phyloP scores from a whole-genome alignment of 2,797 vertebrate species.

The Sus cebifrons region DNA sequence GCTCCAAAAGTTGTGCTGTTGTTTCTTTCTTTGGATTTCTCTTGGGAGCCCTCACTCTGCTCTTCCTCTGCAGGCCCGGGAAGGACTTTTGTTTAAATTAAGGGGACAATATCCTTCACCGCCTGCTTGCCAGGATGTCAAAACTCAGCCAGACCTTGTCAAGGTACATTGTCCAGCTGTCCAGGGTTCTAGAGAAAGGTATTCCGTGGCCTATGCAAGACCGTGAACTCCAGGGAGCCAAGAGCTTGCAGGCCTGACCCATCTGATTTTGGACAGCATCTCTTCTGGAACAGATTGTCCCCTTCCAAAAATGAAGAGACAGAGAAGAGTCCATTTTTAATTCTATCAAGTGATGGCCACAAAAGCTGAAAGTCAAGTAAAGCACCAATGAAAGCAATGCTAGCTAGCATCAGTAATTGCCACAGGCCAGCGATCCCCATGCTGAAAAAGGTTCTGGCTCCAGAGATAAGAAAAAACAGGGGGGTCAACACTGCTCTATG shows the following conservation, averaged over 20 bases:
- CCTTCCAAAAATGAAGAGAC: slow-evolving; percentile 36
- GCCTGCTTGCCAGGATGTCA: slow-evolving; percentile 36
- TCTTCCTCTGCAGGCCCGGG: not conserved
- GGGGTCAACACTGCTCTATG: not conserved
- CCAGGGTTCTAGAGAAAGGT: not conserved
- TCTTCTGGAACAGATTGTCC: slow-evolving; percentile 33
- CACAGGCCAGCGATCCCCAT: not conserved
- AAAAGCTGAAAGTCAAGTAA: slow-evolving; percentile 61
- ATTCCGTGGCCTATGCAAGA: not conserved
- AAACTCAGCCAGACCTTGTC: slow-evolving; percentile 37
- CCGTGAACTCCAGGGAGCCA: not conserved
- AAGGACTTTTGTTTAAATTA: slow-evolving; percentile 49
- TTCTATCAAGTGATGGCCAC: slow-evolving; percentile 33
- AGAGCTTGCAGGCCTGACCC: not conserved
- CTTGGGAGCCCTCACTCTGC: not conserved
- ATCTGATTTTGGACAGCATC: not conserved
- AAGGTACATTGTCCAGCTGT: not conserved
- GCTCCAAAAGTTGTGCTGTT: slow-evolving; percentile 36
- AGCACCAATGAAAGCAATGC: not conserved
- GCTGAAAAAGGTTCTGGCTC: slow-evolving; percentile 41
- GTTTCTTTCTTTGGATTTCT: slow-evolving; percentile 20
- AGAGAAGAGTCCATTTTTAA: slow-evolving; percentile 39
- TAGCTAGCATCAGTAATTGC: slow-evolving; percentile 7
- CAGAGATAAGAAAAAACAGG: slow-evolving; percentile 33
- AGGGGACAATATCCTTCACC: not conserved